Evolutionary conservation across 2,888 invertebrate genomes (phyloP).

Genomic region (Troides helena): DNA sequence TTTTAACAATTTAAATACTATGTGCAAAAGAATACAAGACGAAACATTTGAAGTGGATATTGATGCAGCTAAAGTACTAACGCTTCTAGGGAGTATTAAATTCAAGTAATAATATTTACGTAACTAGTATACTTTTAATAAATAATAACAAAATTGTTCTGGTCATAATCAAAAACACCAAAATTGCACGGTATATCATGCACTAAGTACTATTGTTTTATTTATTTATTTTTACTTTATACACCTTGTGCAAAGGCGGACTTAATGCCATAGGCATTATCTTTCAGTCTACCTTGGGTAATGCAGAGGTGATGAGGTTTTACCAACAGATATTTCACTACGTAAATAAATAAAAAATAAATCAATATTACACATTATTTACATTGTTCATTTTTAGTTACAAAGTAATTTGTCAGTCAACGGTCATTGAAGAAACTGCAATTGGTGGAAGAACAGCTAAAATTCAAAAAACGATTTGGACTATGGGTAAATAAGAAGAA

Average conservation of each 20-base stretch:
- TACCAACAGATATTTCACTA: too few species aligned
- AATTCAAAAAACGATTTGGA: constrained; percentile 70
- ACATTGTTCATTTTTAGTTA: constrained; percentile 47
- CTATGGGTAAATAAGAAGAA: constrained; percentile 47
- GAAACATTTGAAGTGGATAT: constrained; percentile 30
- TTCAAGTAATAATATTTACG: constrained; percentile 29
- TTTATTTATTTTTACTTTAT: too few species aligned
- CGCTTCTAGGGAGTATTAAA: constrained; percentile 19
- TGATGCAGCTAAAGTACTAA: constrained; percentile 28
- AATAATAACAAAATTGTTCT: too few species aligned
- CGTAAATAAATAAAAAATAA: not conserved
- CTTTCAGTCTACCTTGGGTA: too few species aligned
- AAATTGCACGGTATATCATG: too few species aligned
- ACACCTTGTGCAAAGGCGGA: too few species aligned
- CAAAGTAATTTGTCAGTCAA: constrained; percentile 65
- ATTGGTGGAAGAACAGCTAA: constrained; percentile 70
- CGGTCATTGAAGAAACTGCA: constrained; percentile 67
- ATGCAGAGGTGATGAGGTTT: too few species aligned
- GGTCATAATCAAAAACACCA: too few species aligned
- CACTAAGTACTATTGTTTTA: too few species aligned
- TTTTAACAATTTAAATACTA: constrained; percentile 23
- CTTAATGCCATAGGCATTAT: too few species aligned
- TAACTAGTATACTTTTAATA: not conserved
- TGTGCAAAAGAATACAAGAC: constrained; percentile 28
- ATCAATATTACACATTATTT: not conserved